Evolutionary conservation across 2,113 vertebrate species (phyloP).

Genomic region (Aegypius monachus): DNA sequence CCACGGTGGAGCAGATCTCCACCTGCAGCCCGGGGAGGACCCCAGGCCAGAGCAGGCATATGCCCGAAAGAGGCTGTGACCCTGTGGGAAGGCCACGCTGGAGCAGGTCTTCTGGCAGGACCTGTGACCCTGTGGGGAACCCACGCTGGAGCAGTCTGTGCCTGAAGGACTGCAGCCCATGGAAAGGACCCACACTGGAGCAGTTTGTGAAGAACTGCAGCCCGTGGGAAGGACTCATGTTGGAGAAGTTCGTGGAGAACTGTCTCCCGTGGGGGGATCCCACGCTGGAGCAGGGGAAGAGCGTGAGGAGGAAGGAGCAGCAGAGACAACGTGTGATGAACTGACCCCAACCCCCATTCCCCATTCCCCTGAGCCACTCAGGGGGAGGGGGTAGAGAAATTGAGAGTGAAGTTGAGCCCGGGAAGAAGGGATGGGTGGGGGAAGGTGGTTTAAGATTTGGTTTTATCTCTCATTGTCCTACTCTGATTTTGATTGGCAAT

Average conservation of each 20-base stretch:
- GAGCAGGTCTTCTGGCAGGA: not conserved
- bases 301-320: not conserved
- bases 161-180: not conserved
- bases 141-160: not conserved
- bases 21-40: too few relatives aligned
- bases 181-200: not conserved
- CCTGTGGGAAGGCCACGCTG: not conserved
- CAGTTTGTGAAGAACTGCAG: not conserved
- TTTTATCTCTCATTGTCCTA: not conserved
- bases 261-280: not conserved
- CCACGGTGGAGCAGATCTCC: too few relatives aligned
- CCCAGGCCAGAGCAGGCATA: too few relatives aligned
- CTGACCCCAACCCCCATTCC: not conserved
- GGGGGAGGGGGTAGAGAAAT: not conserved
- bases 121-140: fast-evolving
- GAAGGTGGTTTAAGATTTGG: not conserved
- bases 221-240: fast-evolving
- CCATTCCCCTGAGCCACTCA: fast-evolving
- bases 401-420: not conserved
- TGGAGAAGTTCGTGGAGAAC: not conserved
- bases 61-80: not conserved
- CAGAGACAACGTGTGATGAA: not conserved
- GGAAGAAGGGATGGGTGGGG: not conserved
- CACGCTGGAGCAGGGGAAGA: not conserved
- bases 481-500: not conserved